These are phyloP conservation scores for Dunckerocampus dactyliophorus DNA, from an alignment of 2,113 vertebrate species.

Conservation along the genomic window DNA sequence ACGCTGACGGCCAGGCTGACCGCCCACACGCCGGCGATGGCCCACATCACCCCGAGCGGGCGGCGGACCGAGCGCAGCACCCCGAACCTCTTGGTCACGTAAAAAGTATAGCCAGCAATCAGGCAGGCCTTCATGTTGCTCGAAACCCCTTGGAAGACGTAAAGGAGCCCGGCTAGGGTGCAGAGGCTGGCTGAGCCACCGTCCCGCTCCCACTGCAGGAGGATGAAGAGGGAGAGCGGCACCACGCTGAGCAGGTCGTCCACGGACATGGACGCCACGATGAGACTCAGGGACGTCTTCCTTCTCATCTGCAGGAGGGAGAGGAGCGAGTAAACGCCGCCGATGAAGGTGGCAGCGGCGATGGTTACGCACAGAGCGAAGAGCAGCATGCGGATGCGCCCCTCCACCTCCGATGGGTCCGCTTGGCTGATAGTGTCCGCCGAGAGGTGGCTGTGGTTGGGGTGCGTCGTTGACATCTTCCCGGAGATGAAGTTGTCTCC, in stretches of 20 bases:
- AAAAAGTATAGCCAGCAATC: conserved; percentile 87
- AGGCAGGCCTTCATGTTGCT: conserved; percentile 89
- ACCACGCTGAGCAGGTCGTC: conserved; percentile 87
- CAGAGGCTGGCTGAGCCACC: conserved; percentile 72
- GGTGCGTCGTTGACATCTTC: conserved; percentile 65
- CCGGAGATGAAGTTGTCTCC: conserved; percentile 32
- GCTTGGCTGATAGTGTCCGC: conserved; percentile 53
- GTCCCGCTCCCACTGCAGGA: conserved; percentile 77
- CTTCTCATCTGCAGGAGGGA: conserved; percentile 77
- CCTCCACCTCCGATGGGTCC: conserved; percentile 62
- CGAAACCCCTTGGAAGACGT: conserved; percentile 89
- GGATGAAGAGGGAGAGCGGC: conserved; percentile 81
- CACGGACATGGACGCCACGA: conserved; percentile 86
- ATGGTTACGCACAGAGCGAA: conserved; percentile 80
- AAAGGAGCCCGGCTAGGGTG: conserved; percentile 82
- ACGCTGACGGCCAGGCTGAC: conserved; percentile 80
- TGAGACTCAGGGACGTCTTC: conserved; percentile 78
- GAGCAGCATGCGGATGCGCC: conserved; percentile 71
- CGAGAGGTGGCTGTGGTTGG: conserved; percentile 75
- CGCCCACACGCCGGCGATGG: conserved; percentile 77
- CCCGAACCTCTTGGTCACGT: conserved; percentile 69
- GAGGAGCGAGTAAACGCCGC: conserved; percentile 83
- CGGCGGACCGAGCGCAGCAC: conserved; percentile 56
- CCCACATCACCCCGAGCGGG: conserved; percentile 67
- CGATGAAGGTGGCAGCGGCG: conserved; percentile 74